Evolutionary conservation across 2,888 invertebrate genomes (phyloP), one percentile per base, ranked within the genome.

Genomic region (Apamea monoglypha): DNA sequence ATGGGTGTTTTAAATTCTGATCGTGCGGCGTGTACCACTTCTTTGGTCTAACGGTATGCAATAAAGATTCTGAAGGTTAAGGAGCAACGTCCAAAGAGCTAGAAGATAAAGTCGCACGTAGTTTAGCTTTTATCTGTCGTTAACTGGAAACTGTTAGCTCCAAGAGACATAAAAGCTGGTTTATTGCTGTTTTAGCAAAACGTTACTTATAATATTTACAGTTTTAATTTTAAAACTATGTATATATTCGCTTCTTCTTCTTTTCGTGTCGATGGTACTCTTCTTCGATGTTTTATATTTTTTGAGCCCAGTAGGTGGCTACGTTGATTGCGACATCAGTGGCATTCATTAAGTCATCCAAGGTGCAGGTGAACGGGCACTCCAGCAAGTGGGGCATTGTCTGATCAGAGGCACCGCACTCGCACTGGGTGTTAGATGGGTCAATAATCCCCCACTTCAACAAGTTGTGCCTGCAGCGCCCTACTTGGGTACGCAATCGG

Each of bases 1-100:
- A 92, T 89, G 88, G 86, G 81, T 87, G 73, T 87, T 94, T 92
- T 89, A 90, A 90, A 95, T 95, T 93, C 94, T 90, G 90, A 79
- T 84, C 92, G 89, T 80, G 90, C 85, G 73, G 79, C 78, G 83
- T 82, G 86, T 87, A 86, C 89, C 81, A 90, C 89, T 92, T 91
- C 88, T 92, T 91, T 87, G 89, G 89, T 86, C 85, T 92, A 92
- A 92, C 92, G 91, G 93, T 91, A 89, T 85, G 88, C 86, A 82
- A 85, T 88, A 86, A 90, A 90, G 82, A 89, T 86, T 81, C 83
- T 87, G 87, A 85, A 86, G 86, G 69, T 84, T 86, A 80, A 85
- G 82, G 84, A 76, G 76, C 64, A 84, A 82, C 61, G 73, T 82
- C 79, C 84, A 89, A 76, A 67, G 76, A 82, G 64, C 70, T 73